Evolutionary conservation across 2,888 invertebrate genomes (phyloP), one percentile per base, ranked within the genome.

Genomic region (Thyatira batis): DNA sequence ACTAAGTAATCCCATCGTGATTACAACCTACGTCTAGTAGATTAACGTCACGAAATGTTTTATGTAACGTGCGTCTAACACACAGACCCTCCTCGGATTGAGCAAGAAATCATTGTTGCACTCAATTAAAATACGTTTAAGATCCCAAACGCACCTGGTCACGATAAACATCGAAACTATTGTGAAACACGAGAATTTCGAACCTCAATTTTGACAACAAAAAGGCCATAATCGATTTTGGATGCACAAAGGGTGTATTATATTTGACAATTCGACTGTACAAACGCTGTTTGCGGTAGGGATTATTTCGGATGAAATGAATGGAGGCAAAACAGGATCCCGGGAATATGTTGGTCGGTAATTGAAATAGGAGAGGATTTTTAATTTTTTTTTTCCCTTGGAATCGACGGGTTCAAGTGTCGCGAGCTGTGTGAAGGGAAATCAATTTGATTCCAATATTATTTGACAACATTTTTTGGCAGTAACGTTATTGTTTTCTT

Each of bases 131-230:
- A 87, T 71, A 80, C 81, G 80, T 85, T 91, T 91, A 89, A 84
- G 79, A 75, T 67, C 67, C 70, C 65, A 53, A 62, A 80, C 73
- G 73, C 91, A 92, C 90, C 91, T 91, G 92, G 91, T 67, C 63
- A 54, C 72, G 90, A 90, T 91, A 89, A 88, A 85, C 87, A 91
- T 91, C 90, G 80, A 64, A 87, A 90, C 90, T 89, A 91, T 90
- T 87, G 84, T 87, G 85, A 73, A 86, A 89, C 84, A 79, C 82
- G 87, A 90, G 92, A 92, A 85, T 84, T 86, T 84, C 76, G 83
- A 90, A 83, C 90, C 90, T 87, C 90, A 89, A 89, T 89, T 91
- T 89, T 90, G 90, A 91, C 89, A 91, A 90, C 92, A 91, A 91
- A 92, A 91, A 91, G 90, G 84, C 85, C 80, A 84, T 91, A 92